A percentile compares a stretch with the other conserved stretches of the same genome.
phyloP scores from a whole-genome alignment of 2,888 invertebrate genomes.

The Spatulosminthurus flaviceps region DNA sequence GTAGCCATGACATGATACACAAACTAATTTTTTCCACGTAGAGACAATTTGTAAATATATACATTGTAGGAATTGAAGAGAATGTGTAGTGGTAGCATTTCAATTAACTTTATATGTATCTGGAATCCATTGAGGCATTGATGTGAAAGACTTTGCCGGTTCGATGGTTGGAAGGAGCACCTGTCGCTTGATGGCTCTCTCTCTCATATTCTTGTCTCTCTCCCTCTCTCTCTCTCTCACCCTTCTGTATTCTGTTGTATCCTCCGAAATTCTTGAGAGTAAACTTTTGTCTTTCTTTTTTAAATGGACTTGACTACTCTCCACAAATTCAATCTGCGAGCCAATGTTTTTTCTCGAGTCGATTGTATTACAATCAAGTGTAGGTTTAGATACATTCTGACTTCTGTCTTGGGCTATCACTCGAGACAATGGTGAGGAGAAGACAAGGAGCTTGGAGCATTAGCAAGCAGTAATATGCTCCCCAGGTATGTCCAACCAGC shows the following conservation, averaged over 20 bases:
- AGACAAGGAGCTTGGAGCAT: slow-evolving; percentile 25
- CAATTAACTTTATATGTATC: slow-evolving; percentile 21
- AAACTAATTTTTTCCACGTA: slow-evolving; percentile 10
- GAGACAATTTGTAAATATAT: slow-evolving; percentile 26
- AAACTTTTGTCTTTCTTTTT: neutral
- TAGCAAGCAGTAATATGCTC: slow-evolving; percentile 35
- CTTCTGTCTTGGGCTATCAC: slow-evolving; percentile 14
- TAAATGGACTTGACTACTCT: slow-evolving; percentile 21
- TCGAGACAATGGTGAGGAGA: slow-evolving; percentile 22
- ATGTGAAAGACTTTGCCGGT: slow-evolving; percentile 38
- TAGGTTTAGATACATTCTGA: slow-evolving; percentile 24
- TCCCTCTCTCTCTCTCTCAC: slow-evolving; percentile 9
- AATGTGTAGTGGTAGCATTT: slow-evolving; percentile 27
- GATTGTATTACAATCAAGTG: slow-evolving; percentile 41
- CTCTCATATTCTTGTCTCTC: slow-evolving; percentile 4
- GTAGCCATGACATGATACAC: slow-evolving; percentile 6
- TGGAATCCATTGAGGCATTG: slow-evolving; percentile 37
- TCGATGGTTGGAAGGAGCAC: slow-evolving; percentile 37
- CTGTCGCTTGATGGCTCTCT: slow-evolving; percentile 40
- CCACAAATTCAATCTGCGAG: slow-evolving; percentile 42
- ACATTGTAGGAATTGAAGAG: neutral
- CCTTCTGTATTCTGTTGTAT: slow-evolving; percentile 13
- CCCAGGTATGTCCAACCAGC: slow-evolving; percentile 53
- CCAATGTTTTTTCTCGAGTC: slow-evolving; percentile 7
- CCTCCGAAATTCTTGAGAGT: slow-evolving; percentile 18